These are phyloP conservation scores for Carlito syrichta DNA, from an alignment of 2,113 vertebrate species.

Conservation along the genomic window DNA sequence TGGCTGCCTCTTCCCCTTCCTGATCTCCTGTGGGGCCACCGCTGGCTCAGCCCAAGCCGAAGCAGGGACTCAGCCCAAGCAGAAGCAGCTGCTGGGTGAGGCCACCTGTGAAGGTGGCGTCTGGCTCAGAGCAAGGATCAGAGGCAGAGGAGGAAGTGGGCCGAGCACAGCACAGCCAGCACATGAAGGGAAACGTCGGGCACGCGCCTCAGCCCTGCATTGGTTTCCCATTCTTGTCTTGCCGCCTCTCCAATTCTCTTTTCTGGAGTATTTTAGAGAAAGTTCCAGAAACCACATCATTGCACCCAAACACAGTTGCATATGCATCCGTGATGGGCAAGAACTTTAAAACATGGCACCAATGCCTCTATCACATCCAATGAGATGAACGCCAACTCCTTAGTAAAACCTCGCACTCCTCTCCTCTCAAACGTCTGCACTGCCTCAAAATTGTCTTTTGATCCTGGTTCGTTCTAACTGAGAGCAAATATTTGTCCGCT, in stretches of 20 bases:
- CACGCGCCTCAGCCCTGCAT: too few relatives aligned
- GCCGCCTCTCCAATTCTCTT: not conserved
- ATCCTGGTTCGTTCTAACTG: not conserved
- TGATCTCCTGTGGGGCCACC: not conserved
- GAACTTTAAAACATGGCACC: not conserved
- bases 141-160: too few relatives aligned
- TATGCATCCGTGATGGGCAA: not conserved
- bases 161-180: not conserved
- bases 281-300: not conserved
- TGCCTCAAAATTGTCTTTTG: not conserved
- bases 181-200: not conserved
- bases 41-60: not conserved
- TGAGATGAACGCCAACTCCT: not conserved
- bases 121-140: not conserved
- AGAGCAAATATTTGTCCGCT: not conserved
- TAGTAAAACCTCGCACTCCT: not conserved
- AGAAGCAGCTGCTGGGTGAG: not conserved
- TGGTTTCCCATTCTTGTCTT: not conserved
- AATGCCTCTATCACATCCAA: not conserved
- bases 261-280: not conserved
- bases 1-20: too few relatives aligned
- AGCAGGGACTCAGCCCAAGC: too few relatives aligned
- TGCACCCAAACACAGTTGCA: not conserved
- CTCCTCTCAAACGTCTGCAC: not conserved
- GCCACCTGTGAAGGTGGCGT: not conserved